These are phyloP conservation scores for Salvelinus namaycush DNA, from an alignment of 2,113 vertebrate genomes.

Conservation along the genomic window DNA sequence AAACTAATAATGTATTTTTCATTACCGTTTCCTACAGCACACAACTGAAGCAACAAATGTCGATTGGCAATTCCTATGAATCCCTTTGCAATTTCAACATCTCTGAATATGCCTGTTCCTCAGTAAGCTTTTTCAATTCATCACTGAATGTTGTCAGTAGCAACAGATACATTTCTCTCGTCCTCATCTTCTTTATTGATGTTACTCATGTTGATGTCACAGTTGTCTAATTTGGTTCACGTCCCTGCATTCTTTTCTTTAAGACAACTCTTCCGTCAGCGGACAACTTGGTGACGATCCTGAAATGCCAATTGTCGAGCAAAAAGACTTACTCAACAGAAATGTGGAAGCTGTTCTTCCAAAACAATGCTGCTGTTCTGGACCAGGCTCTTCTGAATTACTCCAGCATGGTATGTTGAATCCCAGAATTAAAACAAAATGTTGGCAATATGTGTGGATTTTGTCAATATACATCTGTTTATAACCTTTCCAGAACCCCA, in stretches of 20 bases:
- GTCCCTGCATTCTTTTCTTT: not conserved
- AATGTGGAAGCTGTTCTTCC: constrained; percentile 41
- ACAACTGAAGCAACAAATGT: not conserved
- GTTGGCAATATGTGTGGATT: not conserved
- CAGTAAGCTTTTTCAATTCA: constrained; percentile 11
- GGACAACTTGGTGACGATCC: constrained; percentile 20
- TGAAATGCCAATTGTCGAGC: constrained; percentile 22
- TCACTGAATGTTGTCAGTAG: not conserved
- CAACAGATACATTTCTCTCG: not conserved
- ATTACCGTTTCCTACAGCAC: constrained; percentile 14
- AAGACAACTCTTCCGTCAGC: constrained; percentile 21
- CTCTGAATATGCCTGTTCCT: constrained; percentile 32
- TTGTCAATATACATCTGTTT: constrained; percentile 1
- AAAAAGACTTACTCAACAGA: not conserved
- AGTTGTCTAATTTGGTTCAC: not conserved
- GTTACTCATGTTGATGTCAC: not conserved
- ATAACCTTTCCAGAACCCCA: constrained; percentile 14
- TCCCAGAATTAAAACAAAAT: not conserved
- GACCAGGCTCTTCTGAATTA: constrained; percentile 26
- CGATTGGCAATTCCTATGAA: not conserved
- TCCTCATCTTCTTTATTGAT: not conserved
- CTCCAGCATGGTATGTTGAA: constrained; percentile 21
- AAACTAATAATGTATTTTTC: not conserved
- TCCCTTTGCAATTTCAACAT: constrained; percentile 27
- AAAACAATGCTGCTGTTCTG: constrained; percentile 21